phyloP scores from a whole-genome alignment of 2,113 vertebrate genomes.

The Chloroceryle aenea region DNA sequence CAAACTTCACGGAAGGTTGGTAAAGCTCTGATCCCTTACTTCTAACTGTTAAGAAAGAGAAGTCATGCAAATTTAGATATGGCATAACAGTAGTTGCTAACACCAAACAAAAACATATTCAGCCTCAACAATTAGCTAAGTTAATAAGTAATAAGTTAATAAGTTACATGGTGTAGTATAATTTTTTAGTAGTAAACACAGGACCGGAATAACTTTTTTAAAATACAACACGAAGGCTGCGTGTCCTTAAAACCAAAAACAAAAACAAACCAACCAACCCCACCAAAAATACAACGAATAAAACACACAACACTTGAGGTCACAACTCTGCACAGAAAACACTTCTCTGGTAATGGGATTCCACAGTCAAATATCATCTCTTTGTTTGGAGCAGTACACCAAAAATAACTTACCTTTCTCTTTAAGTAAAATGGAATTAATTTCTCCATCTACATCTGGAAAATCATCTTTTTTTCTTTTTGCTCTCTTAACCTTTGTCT shows the following conservation, averaged over 20 bases:
- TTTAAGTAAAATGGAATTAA: slow-evolving; percentile 61
- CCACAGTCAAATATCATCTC: neutral
- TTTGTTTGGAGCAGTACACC: neutral
- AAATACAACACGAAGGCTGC: neutral
- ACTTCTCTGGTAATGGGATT: neutral
- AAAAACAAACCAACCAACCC: neutral
- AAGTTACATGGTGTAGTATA: neutral
- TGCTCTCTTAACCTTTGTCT: slow-evolving; percentile 68
- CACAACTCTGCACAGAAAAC: neutral
- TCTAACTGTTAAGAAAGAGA: slow-evolving; percentile 72
- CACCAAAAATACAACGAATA: no score
- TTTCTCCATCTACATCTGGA: slow-evolving; percentile 70
- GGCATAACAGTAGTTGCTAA: neutral
- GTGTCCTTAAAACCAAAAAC: neutral
- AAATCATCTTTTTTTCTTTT: slow-evolving; percentile 72
- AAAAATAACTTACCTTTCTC: slow-evolving; percentile 78
- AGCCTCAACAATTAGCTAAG: neutral
- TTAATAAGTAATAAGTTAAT: no score
- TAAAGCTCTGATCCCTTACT: slow-evolving; percentile 78
- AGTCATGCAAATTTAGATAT: neutral
- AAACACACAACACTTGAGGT: neutral
- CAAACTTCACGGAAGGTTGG: slow-evolving; percentile 84
- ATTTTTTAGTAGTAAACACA: neutral
- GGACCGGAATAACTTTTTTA: neutral
- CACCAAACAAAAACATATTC: neutral